phyloP scores from a whole-genome alignment of 2,888 invertebrate genomes.

The Agrochola lota region DNA sequence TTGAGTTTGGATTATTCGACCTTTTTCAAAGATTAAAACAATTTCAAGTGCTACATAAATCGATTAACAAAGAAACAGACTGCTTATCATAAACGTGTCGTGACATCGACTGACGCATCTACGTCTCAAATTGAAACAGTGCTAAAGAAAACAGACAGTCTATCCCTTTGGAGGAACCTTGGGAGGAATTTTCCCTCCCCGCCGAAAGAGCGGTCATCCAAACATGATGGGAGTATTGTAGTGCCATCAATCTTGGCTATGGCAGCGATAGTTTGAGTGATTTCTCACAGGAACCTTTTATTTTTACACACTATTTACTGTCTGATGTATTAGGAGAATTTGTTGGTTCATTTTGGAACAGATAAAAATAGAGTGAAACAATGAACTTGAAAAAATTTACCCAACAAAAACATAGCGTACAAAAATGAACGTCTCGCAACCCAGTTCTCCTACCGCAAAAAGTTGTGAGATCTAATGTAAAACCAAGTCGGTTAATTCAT shows the following conservation, averaged over 20 bases:
- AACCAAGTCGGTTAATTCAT: too few species aligned
- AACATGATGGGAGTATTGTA: constrained; percentile 39
- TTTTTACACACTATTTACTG: constrained; percentile 29
- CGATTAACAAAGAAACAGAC: not conserved
- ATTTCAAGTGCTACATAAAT: not conserved
- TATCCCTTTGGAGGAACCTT: constrained; percentile 12
- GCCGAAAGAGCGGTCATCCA: not conserved
- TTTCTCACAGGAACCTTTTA: constrained; percentile 48
- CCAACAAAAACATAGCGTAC: not conserved
- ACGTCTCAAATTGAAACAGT: constrained; percentile 9
- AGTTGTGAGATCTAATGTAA: not conserved
- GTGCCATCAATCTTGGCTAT: constrained; percentile 47
- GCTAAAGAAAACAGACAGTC: constrained; percentile 19
- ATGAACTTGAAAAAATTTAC: not conserved
- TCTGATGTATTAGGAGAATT: constrained; percentile 14
- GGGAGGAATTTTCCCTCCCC: not conserved
- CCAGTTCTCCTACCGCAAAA: not conserved
- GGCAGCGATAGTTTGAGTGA: constrained; percentile 42
- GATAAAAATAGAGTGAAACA: not conserved
- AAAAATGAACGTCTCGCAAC: not conserved
- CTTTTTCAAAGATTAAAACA: not conserved
- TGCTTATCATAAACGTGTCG: not conserved
- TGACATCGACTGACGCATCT: not conserved
- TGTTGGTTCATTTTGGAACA: not conserved
- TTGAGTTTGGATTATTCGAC: not conserved